Evolutionary conservation across 2,113 vertebrate genomes (phyloP).

Genomic region (Semicossyphus pulcher): DNA sequence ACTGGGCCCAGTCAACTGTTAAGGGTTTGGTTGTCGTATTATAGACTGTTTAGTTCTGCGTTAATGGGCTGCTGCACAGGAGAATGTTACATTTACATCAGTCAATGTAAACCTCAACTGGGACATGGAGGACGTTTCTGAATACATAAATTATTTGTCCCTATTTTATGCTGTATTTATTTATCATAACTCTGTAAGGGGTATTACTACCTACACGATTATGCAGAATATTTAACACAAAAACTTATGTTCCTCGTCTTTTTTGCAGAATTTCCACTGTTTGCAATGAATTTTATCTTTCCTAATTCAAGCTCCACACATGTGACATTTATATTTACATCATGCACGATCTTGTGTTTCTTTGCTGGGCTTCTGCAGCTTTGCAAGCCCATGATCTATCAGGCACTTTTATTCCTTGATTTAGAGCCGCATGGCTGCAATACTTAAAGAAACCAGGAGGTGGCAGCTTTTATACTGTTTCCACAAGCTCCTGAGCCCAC

Average conservation of each 20-base stretch:
- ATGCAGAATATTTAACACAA: too few relatives aligned
- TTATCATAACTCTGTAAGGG: background rate
- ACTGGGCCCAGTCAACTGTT: conserved; percentile 78
- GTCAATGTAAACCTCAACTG: conserved; percentile 48
- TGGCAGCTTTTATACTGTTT: conserved; percentile 84
- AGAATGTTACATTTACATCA: conserved; percentile 75
- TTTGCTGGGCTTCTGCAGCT: background rate
- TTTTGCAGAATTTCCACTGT: background rate
- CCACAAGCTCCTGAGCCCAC: conserved; percentile 39
- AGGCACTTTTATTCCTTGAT: background rate
- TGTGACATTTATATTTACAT: background rate
- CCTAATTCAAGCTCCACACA: background rate
- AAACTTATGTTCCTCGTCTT: too few relatives aligned
- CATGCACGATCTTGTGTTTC: background rate
- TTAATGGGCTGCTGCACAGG: conserved; percentile 74
- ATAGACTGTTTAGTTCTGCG: conserved; percentile 77
- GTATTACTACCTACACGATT: background rate
- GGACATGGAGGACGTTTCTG: conserved; percentile 10
- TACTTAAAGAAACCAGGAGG: conserved; percentile 79
- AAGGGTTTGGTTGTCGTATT: conserved; percentile 71
- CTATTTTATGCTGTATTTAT: background rate
- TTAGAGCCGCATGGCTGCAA: conserved; percentile 56
- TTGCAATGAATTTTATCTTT: background rate
- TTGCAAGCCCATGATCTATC: background rate
- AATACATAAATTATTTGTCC: background rate